These are phyloP conservation scores for Lasioglossum albipes DNA, from an alignment of 1,140 invertebrate genomes.

Conservation along the genomic window DNA sequence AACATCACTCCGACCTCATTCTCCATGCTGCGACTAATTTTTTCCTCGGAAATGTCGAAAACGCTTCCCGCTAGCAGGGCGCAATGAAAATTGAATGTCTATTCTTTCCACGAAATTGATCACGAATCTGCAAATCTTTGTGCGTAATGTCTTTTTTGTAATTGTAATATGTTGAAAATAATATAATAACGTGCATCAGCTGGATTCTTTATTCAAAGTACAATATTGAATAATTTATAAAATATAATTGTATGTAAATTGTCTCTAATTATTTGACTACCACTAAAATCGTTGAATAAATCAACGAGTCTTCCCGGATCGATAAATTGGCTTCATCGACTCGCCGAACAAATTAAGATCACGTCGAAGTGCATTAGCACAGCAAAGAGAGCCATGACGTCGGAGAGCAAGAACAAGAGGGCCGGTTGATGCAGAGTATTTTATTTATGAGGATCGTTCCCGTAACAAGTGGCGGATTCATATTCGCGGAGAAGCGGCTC, in stretches of 20 bases:
- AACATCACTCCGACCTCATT: background rate
- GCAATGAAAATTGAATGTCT: background rate
- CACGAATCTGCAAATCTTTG: too few species aligned
- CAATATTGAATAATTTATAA: too few species aligned
- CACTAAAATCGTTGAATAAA: too few species aligned
- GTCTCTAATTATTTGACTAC: too few species aligned
- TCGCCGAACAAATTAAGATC: too few species aligned
- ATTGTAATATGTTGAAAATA: too few species aligned
- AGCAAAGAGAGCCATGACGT: too few species aligned
- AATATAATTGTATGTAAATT: too few species aligned
- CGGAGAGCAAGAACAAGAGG: background rate
- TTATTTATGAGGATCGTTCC: background rate
- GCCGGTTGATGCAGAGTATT: background rate
- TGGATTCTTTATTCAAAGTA: too few species aligned
- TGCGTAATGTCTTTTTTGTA: too few species aligned
- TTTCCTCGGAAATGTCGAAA: background rate
- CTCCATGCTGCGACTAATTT: background rate
- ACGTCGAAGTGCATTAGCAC: too few species aligned
- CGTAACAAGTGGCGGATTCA: background rate
- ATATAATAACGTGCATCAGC: too few species aligned
- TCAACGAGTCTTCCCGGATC: background rate
- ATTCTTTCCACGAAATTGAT: background rate
- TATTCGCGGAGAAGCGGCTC: background rate
- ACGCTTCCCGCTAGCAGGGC: background rate
- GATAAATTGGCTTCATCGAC: background rate